Evolutionary conservation across 2,797 vertebrate species (phyloP), one percentile per base, ranked within the genome.

Genomic region (Erithacus rubecula): DNA sequence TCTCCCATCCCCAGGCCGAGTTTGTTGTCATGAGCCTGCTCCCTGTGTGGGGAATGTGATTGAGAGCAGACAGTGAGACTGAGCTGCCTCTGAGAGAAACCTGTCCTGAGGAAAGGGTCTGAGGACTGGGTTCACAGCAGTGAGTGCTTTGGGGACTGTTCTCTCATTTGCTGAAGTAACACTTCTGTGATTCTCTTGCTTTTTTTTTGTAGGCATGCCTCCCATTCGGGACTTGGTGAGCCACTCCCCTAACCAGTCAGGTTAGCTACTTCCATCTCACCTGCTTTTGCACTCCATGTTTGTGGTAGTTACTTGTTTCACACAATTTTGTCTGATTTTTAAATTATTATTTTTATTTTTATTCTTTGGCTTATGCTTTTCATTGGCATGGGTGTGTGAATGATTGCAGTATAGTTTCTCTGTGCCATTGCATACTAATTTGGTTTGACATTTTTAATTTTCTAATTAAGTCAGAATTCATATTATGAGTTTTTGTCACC

Each of bases 201-300:
- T 83, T 69, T 70, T 83, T 94, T 97, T 98, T 97, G 75, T 97
- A 99, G 99, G 98, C 98, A 99, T 99, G 99, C 98, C 99, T 98
- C 99, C 99, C 98, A 99, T 99, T 98, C 98, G 99, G 98, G 98
- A 99, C 97, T 99, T 98, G 98, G 99, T 99, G 98, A 99, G 98
- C 98, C 99, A 99, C 98, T 99, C 99, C 97, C 98, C 99, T 98
- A 99, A 99, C 98, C 99, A 98, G 98, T 98, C 99, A 99, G 99
- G 99, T 99, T 97, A 97, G 95, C 94, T 93, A 77, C 95, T 94
- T 95, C 63, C 82, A 93, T 96, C 89, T 96, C 92, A 55, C 95
- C 60, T 89, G 71, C 86, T 82, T 72, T 26, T 52, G 52, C 63
- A 49, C 75, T 89, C 1, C 1, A 0, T 91, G 52, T 95, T 53